These are phyloP conservation scores for Microtus ochrogaster DNA, from an alignment of 2,113 vertebrate species.

Conservation along the genomic window DNA sequence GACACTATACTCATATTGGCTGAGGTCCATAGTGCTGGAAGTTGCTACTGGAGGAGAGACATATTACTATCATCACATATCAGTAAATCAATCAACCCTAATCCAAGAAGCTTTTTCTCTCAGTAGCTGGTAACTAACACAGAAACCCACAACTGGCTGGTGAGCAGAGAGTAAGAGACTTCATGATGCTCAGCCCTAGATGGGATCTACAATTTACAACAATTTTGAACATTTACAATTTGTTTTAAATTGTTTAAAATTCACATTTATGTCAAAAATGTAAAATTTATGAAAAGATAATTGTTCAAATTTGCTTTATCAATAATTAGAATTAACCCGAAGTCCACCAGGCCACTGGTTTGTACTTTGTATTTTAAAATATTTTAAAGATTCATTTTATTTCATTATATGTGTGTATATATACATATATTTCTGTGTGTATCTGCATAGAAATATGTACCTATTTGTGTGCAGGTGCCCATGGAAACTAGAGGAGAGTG, in stretches of 20 bases:
- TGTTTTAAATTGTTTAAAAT: not conserved
- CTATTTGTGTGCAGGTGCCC: not conserved
- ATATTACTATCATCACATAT: not conserved
- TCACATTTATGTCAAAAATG: not conserved
- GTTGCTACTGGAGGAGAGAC: not conserved
- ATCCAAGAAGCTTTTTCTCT: not conserved
- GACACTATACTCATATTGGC: not conserved
- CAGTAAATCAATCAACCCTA: not conserved
- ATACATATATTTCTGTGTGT: not conserved
- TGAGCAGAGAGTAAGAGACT: not conserved
- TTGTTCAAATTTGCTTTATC: not conserved
- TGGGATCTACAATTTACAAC: not conserved
- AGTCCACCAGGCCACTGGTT: not conserved
- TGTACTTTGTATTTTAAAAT: not conserved
- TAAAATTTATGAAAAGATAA: not conserved
- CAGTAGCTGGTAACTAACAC: not conserved
- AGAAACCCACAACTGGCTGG: not conserved
- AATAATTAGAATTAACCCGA: not conserved
- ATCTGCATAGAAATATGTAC: not conserved
- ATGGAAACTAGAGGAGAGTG: not conserved
- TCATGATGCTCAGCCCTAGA: not conserved
- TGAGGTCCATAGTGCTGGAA: not conserved
- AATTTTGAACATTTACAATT: not conserved
- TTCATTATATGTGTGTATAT: not conserved
- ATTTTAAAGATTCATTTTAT: not conserved